A percentile compares a stretch with the other conserved stretches of the same genome.
These are phyloP conservation scores for Arrhopalites spinosus DNA, from an alignment of 2,888 invertebrate genomes.

Conservation along the genomic window DNA sequence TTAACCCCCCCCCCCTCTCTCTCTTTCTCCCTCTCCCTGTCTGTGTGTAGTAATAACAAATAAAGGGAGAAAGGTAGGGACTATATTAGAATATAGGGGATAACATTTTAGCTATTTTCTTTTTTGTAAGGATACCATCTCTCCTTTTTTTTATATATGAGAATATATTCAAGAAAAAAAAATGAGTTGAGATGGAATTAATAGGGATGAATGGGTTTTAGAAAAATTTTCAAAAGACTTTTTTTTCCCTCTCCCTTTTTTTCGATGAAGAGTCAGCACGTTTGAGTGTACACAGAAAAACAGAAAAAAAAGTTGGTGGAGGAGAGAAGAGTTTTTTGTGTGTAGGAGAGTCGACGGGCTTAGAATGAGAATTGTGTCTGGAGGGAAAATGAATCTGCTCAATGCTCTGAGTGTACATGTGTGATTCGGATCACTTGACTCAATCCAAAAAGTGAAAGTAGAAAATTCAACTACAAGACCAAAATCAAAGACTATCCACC, in stretches of 20 bases:
- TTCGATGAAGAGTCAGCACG: background rate
- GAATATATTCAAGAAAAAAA: background rate
- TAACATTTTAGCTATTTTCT: too few species aligned
- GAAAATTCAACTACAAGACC: too few species aligned
- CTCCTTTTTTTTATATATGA: background rate
- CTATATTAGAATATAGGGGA: too few species aligned
- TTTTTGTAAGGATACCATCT: background rate
- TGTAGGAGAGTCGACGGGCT: slow-evolving; percentile 2
- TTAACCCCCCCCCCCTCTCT: too few species aligned
- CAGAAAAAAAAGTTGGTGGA: background rate
- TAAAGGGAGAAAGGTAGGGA: too few species aligned
- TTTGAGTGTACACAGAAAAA: background rate
- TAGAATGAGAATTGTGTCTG: slow-evolving; percentile 24
- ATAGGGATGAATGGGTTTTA: slow-evolving; percentile 29
- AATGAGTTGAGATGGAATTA: slow-evolving; percentile 3
- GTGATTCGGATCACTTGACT: slow-evolving; percentile 28
- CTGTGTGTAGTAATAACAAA: too few species aligned
- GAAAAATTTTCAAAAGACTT: background rate
- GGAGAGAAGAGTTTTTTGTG: background rate
- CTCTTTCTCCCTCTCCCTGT: background rate
- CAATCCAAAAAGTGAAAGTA: too few species aligned
- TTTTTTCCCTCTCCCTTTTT: background rate
- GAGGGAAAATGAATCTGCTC: slow-evolving; percentile 34
- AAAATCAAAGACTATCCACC: too few species aligned
- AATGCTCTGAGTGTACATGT: slow-evolving; percentile 5